Evolutionary conservation across 2,797 vertebrate species (phyloP).

Genomic region (Pseudocheirus occidentalis): DNA sequence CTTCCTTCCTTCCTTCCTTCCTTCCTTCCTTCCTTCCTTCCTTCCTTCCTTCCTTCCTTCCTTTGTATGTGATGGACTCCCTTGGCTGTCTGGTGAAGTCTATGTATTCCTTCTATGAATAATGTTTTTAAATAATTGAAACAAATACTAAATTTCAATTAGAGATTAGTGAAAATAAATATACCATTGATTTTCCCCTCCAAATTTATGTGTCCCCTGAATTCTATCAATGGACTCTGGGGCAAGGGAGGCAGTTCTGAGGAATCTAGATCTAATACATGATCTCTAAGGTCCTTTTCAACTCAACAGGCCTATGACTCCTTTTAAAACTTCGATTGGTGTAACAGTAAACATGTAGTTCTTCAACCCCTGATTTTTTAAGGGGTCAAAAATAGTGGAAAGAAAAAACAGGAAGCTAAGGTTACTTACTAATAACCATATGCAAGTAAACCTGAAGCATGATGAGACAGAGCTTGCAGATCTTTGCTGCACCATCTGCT

Average conservation of each 20-base stretch:
- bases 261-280: not conserved
- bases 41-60: no score
- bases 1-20: no score
- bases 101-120: not conserved
- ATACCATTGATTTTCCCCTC: not conserved
- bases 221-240: not conserved
- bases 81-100: not conserved
- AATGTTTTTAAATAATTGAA: not conserved
- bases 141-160: not conserved
- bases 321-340: not conserved
- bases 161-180: not conserved
- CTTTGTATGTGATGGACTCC: not conserved
- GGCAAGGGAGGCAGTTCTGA: not conserved
- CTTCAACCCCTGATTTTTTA: not conserved
- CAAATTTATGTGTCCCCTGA: not conserved
- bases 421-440: conserved; percentile 8
- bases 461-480: not conserved
- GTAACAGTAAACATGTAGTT: not conserved
- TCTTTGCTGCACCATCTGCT: conserved; percentile 64
- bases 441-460: conserved; percentile 36
- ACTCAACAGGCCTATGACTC: not conserved
- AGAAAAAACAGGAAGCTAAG: not conserved
- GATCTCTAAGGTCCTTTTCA: not conserved
- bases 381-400: not conserved
- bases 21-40: no score